Conservation (phyloP, 37 sponge, comb jelly and placozoan species). For the Lycopodina hypogea region DNA sequence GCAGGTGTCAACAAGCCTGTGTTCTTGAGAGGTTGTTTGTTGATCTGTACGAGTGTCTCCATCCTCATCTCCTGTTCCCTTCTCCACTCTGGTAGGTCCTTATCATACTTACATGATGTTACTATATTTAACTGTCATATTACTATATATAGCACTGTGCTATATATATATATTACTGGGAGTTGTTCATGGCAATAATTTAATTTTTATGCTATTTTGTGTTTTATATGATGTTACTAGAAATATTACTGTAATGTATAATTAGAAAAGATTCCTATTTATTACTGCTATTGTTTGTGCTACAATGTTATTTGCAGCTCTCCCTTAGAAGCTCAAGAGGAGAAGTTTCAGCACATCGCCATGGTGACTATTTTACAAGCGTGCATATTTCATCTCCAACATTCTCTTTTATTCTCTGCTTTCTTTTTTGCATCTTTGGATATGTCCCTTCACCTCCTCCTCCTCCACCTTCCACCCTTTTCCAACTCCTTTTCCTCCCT, state of each 20-base stretch:
- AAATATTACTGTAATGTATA: too few relatives aligned
- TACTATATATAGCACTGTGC: too few relatives aligned
- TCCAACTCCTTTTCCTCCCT: too few relatives aligned
- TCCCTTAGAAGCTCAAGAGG: conserved; percentile 8
- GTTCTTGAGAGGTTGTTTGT: conserved; percentile 13
- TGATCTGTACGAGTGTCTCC: conserved; percentile 48
- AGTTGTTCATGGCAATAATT: too few relatives aligned
- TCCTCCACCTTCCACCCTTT: neutral
- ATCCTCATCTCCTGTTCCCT: conserved; percentile 40
- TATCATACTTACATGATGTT: neutral
- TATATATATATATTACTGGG: too few relatives aligned
- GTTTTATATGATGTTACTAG: too few relatives aligned
- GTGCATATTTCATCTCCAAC: neutral
- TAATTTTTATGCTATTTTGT: too few relatives aligned
- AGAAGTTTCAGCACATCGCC: conserved; percentile 10
- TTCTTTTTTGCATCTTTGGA: neutral
- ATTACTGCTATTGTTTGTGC: too few relatives aligned
- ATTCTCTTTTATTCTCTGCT: neutral
- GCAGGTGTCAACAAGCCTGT: neutral
- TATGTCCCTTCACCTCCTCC: neutral
- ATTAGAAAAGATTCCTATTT: too few relatives aligned
- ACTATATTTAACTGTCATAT: neutral
- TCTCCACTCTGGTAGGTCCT: conserved; percentile 53
- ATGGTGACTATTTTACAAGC: conserved; percentile 20
- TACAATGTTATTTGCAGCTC: conserved; percentile 7